Evolutionary conservation across 2,113 vertebrate genomes (phyloP), one percentile per base, ranked within the genome.

Genomic region (Gymnocephalus cernua): DNA sequence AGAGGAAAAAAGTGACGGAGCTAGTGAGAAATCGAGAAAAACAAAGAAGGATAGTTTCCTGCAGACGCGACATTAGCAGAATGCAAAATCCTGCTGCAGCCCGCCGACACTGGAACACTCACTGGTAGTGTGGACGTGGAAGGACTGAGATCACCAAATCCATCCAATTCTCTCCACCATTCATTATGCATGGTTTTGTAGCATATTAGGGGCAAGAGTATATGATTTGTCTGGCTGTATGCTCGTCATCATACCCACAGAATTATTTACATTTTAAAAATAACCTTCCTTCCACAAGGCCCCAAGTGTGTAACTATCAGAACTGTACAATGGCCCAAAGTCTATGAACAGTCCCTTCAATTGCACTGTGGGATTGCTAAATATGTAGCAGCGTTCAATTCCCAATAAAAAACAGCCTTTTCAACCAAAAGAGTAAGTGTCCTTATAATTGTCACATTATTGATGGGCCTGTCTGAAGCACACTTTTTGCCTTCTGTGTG

Each of bases 11-110:
- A 45, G 54, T 38, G 25, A 84, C 45, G 61, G 68, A 47, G 66
- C 53, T 38, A 12, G 41, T 29, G 69, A 67, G 66, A 87, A 72
- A 79, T 21, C 29, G 62, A 89, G 77, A 82, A 91, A 88, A 86
- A 87, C 80, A 91, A 88, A 83, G 78, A 87, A 76, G 78, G 85
- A 84, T 78, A 87, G 76, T 81, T 83, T 89, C 67, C 81, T 80
- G 85, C 86, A 91, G 88, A 89, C 32, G 79, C 74, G 83, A 90
- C 90, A 87, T 86, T 81, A 51, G 67, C 89, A 74, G 88, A 83
- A 89, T 88, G 88, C 85, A 90, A 91, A 93, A 85, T 86, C 82
- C 86, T 79, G 68, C 85, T 66, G 83, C 83, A 84, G 87, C 73
- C 59, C 48, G 45, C 59, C 4, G 53, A 87, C 86, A 82, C 85